Conservation (phyloP, 1,140 invertebrate genomes). For the Sycophila sp. region DNA sequence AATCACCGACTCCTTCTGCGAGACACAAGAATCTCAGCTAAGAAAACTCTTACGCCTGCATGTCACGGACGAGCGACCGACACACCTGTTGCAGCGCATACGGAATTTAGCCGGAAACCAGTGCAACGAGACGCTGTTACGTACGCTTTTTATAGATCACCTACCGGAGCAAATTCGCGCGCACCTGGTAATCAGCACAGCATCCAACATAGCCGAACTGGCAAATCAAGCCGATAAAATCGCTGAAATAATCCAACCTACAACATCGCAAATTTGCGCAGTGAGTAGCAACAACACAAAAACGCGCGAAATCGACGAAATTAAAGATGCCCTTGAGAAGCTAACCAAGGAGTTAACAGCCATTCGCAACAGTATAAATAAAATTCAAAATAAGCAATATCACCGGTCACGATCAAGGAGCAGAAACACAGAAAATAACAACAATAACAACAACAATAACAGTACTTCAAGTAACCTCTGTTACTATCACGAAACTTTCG, state of each 20-base stretch:
- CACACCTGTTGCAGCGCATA: background rate
- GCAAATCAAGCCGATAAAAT: background rate
- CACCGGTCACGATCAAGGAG: background rate
- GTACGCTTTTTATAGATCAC: background rate
- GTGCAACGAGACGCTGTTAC: background rate
- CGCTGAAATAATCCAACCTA: background rate
- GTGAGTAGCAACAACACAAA: background rate
- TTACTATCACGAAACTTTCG: background rate
- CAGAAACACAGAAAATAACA: background rate
- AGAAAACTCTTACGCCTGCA: too few species aligned
- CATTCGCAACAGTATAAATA: background rate
- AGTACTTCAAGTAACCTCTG: too few species aligned
- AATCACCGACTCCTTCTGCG: slow-evolving; percentile 12
- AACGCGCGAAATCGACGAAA: background rate
- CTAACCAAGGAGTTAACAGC: background rate
- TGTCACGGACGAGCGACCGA: background rate
- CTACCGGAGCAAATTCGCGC: background rate
- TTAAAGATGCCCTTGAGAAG: background rate
- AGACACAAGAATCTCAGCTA: too few species aligned
- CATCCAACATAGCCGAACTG: background rate
- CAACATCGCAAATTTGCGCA: background rate
- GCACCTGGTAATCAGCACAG: background rate
- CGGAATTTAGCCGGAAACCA: background rate
- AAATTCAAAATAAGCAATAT: background rate
- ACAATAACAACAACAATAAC: background rate